Evolutionary conservation across 2,888 invertebrate genomes (phyloP).

Genomic region (Auanema sp.): DNA sequence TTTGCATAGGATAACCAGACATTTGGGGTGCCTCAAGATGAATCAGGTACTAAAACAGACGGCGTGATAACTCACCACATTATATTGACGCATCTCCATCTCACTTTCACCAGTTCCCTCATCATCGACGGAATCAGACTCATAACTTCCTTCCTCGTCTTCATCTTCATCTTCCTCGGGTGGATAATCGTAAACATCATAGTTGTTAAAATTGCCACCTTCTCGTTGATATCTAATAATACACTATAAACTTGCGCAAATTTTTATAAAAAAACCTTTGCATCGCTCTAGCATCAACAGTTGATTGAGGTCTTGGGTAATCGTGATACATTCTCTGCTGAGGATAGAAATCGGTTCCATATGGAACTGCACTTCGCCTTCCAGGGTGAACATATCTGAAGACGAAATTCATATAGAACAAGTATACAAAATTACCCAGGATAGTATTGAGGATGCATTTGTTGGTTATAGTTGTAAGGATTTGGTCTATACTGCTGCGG

Average conservation of each 20-base stretch:
- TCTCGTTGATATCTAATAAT: constrained; percentile 8
- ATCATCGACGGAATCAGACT: constrained; percentile 11
- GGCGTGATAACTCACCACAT: constrained; percentile 11
- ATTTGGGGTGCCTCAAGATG: too few relatives aligned
- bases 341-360: constrained; percentile 11
- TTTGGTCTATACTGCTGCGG: not conserved
- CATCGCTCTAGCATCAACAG: constrained; percentile 14
- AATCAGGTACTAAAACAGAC: too few relatives aligned
- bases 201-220: constrained; percentile 10
- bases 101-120: constrained; percentile 32
- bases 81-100: constrained; percentile 33
- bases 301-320: constrained; percentile 17
- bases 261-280: constrained; percentile 16
- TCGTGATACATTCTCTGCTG: constrained; percentile 10
- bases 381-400: constrained; percentile 10
- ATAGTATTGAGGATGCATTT: constrained; percentile 17
- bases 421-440: constrained; percentile 1
- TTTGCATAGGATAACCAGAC: too few relatives aligned
- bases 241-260: not conserved
- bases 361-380: constrained; percentile 7
- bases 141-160: constrained; percentile 13
- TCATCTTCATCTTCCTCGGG: not conserved
- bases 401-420: not conserved
- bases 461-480: not conserved
- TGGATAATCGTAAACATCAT: constrained; percentile 11